Evolutionary conservation across 2,797 vertebrate genomes (phyloP), one percentile per base, ranked within the genome.

Genomic region (Fratercula arctica): DNA sequence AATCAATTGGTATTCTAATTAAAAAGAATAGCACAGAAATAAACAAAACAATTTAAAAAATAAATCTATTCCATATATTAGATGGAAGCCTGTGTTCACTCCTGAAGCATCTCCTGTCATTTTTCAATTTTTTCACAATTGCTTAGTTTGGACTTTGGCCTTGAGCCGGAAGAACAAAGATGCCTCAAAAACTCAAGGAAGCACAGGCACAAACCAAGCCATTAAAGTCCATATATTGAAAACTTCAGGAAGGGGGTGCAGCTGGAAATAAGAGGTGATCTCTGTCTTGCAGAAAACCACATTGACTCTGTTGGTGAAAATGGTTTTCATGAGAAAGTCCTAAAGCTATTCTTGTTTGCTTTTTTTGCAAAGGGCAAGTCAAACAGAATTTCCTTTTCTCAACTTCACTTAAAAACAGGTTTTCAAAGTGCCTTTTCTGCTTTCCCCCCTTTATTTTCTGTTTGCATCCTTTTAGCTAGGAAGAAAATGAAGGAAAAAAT

Each of bases 1-100:
- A 96, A 97, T 94, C 92, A 84, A 95, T 95, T 93, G 91, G 29
- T 50, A 90, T 87, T 94, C 82, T 86, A 95, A 94, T 96, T 94
- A 87, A 87, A 87, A 95, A 74, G 91, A 93, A 94, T 60, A 79
- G 31, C 60, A 68, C 74, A 85, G 84, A 83, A 89, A 95, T 92
- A 95, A 96, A 95, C 84, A 96, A 80, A 87, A 63, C 33, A 92
- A 78, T 88, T 85, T 61, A 56, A 57, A 57, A 37, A 60, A 57
- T 23, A 90, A 61, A 68, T 79, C 8, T 56, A 57, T 87, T 77
- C 41, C 29, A 31, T 46, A n/a, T 57, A 74, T 91, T 60, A 68
- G 15, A 31, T 20, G 14, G 43, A 78, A 93, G 7, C 6, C 6
- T 57, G 8, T 18, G 16, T n/a, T 76, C 5, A 0, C 13, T 82